A percentile compares a stretch with the other conserved stretches of the same genome.
Conservation (phyloP, 2,888 invertebrate genomes). For the Ceratothoa steindachneri region DNA sequence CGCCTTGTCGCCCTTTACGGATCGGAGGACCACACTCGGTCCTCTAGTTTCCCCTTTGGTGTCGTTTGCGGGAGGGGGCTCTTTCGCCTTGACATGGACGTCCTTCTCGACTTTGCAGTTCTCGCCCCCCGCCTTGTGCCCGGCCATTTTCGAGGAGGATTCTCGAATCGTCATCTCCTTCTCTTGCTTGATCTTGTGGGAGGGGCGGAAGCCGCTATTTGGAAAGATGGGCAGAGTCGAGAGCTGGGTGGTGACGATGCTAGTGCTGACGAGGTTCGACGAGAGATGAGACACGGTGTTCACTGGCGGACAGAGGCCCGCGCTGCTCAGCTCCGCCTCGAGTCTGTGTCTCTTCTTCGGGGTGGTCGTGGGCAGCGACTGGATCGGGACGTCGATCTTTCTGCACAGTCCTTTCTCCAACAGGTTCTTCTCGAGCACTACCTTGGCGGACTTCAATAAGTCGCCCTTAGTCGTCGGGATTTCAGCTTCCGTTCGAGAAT, state of each 20-base stretch:
- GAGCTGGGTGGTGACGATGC: background rate
- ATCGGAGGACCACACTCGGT: background rate
- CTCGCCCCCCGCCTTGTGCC: too few relatives aligned
- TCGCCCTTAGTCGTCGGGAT: background rate
- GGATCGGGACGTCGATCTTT: conserved; percentile 53
- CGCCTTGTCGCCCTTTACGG: background rate
- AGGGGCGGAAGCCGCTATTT: background rate
- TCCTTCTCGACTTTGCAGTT: background rate
- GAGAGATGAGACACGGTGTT: background rate
- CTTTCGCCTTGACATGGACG: background rate
- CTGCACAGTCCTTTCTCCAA: background rate
- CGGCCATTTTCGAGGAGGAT: background rate
- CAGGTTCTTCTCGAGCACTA: background rate
- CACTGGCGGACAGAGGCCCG: background rate
- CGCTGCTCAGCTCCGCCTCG: conserved; percentile 59
- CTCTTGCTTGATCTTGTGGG: background rate
- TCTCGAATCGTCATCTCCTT: background rate
- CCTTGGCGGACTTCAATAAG: background rate
- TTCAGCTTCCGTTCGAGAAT: background rate
- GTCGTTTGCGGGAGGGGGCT: background rate
- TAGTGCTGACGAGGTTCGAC: background rate
- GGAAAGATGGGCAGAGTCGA: background rate
- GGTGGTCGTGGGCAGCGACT: conserved; percentile 57
- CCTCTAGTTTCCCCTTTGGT: background rate
- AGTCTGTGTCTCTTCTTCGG: conserved; percentile 70